A percentile compares a stretch with the other conserved stretches of the same genome.
Evolutionary conservation across 2,888 invertebrate genomes (phyloP).

Genomic region (Callyntrura guangdongensis): DNA sequence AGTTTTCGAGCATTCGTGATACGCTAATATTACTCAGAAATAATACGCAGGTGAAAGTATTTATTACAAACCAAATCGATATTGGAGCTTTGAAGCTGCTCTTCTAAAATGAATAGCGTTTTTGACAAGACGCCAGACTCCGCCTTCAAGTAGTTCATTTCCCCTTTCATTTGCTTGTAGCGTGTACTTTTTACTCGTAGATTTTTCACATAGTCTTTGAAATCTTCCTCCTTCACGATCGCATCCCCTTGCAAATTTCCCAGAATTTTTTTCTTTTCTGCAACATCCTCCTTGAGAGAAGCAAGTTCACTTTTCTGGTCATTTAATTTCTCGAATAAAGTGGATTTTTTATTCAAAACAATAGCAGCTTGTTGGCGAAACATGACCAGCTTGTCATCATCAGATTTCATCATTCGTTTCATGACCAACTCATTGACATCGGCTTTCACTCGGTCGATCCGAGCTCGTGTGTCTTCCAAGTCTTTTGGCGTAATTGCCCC

Average conservation of each 20-base stretch:
- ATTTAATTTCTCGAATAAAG: constrained; percentile 90
- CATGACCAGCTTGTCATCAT: constrained; percentile 92
- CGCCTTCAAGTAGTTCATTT: constrained; percentile 91
- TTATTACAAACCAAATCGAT: constrained; percentile 88
- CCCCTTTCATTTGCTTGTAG: constrained; percentile 93
- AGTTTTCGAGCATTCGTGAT: too few species aligned
- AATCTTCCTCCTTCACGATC: constrained; percentile 92
- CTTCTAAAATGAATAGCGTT: constrained; percentile 91
- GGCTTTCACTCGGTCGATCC: constrained; percentile 87
- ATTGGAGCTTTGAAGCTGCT: constrained; percentile 87
- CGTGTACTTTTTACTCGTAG: constrained; percentile 92
- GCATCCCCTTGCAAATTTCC: constrained; percentile 88
- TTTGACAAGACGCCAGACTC: constrained; percentile 92
- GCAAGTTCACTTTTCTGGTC: constrained; percentile 89
- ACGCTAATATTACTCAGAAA: too few species aligned
- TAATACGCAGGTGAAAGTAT: too few species aligned
- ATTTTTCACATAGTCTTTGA: constrained; percentile 94
- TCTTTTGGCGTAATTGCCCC: constrained; percentile 90
- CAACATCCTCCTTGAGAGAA: constrained; percentile 89
- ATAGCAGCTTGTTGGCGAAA: constrained; percentile 95
- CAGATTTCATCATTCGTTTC: constrained; percentile 89
- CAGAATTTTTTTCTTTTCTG: constrained; percentile 87
- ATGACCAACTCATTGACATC: constrained; percentile 92
- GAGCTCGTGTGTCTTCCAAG: constrained; percentile 89
- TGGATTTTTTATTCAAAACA: constrained; percentile 92